Conservation (phyloP, 1,140 invertebrate species). For the Drosophila bipectinata region DNA sequence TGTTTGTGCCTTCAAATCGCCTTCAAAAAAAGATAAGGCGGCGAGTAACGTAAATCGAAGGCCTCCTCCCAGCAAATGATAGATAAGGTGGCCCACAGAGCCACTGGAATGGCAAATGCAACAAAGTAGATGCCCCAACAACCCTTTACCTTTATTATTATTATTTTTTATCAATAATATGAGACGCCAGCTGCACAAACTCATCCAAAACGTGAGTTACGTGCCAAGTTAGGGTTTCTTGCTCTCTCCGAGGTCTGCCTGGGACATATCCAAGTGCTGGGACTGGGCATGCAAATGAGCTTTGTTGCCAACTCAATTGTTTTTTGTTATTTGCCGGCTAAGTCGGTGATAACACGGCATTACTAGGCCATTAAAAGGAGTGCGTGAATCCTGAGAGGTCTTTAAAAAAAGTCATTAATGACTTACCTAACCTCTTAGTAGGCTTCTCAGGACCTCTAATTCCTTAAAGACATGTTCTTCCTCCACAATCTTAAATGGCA, state of each 20-base stretch:
- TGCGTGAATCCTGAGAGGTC: conserved; percentile 14
- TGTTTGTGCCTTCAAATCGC: conserved; percentile 29
- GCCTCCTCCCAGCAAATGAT: not conserved
- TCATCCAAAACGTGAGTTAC: conserved; percentile 50
- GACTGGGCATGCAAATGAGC: conserved; percentile 21
- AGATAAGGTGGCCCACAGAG: not conserved
- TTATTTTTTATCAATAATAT: conserved; percentile 17
- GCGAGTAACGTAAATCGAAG: not conserved
- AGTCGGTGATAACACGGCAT: conserved; percentile 49
- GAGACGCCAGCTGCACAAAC: conserved; percentile 48
- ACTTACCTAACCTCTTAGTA: no score
- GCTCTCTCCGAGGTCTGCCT: conserved; percentile 41
- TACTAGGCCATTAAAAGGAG: conserved; percentile 35
- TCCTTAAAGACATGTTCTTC: no score
- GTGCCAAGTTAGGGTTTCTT: conserved; percentile 56
- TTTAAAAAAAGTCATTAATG: conserved; percentile 13
- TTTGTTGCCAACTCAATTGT: conserved; percentile 39
- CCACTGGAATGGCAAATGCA: conserved; percentile 9
- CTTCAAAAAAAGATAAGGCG: conserved; percentile 43
- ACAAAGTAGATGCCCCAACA: conserved; percentile 33
- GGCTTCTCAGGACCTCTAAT: no score
- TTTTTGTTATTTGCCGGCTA: conserved; percentile 54
- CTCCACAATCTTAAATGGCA: conserved; percentile 27
- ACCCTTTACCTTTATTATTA: no score
- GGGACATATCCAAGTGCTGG: conserved; percentile 8